Conservation (phyloP, 2,113 vertebrate genomes). For the Mustela lutreola region DNA sequence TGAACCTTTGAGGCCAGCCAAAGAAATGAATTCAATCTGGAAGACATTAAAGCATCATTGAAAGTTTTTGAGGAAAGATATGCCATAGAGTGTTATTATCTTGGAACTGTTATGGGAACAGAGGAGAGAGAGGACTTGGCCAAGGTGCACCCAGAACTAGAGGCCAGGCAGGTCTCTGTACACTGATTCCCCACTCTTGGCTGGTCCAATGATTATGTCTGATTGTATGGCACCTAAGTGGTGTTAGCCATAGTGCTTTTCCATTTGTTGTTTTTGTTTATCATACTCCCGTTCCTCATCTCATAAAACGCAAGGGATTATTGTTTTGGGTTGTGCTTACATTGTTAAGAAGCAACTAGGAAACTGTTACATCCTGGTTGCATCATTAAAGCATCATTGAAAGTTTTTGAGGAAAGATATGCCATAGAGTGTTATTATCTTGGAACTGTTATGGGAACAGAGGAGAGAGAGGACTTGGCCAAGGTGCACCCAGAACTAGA, state of each 20-base stretch:
- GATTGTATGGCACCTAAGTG: neutral
- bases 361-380: neutral
- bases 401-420: neutral
- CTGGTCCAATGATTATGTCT: neutral
- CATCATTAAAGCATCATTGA: too few relatives aligned
- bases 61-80: neutral
- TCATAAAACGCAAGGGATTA: neutral
- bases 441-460: neutral
- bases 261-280: neutral
- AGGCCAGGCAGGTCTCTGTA: neutral
- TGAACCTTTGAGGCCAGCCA: neutral
- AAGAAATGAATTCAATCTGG: conserved; percentile 11
- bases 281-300: neutral
- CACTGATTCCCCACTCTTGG: neutral
- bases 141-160: neutral
- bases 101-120: conserved; percentile 6
- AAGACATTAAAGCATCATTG: neutral
- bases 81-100: neutral
- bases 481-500: neutral
- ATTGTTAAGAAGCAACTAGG: neutral
- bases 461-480: neutral
- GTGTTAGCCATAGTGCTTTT: neutral
- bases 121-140: neutral
- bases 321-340: neutral
- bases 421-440: neutral